Conservation (phyloP, 2,797 vertebrate genomes). For the Antennarius maculatus region DNA sequence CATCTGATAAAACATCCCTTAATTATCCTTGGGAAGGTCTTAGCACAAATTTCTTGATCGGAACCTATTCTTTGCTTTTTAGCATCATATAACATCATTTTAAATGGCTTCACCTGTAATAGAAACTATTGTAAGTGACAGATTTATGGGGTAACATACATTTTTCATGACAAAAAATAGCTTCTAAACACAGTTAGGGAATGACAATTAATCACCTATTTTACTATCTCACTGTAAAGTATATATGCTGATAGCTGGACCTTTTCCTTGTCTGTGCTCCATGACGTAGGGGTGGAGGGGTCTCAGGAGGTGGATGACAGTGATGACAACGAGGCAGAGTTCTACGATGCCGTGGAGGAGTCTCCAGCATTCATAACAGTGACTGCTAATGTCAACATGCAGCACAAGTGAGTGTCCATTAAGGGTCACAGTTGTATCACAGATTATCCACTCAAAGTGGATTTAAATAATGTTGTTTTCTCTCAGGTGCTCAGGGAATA, state of each 20-base stretch:
- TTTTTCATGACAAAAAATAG: too few species aligned
- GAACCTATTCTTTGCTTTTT: too few species aligned
- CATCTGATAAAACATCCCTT: too few species aligned
- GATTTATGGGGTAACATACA: too few species aligned
- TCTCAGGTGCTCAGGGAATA: constrained; percentile 82
- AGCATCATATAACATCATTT: too few species aligned
- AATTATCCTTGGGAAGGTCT: too few species aligned
- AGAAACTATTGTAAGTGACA: too few species aligned
- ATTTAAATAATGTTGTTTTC: constrained; percentile 21
- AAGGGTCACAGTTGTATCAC: neutral
- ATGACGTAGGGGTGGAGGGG: constrained; percentile 76
- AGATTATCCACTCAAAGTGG: constrained; percentile 4
- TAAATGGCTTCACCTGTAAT: too few species aligned
- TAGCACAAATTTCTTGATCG: too few species aligned
- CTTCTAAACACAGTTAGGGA: too few species aligned
- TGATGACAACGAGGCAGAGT: constrained; percentile 97
- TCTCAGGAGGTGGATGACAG: constrained; percentile 89
- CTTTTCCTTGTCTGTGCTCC: constrained; percentile 9
- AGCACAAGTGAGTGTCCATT: constrained; percentile 84
- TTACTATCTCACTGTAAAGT: too few species aligned
- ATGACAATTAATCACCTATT: too few species aligned
- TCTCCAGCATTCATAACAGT: constrained; percentile 94
- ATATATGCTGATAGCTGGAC: neutral
- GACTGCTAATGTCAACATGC: constrained; percentile 84
- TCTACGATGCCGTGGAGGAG: constrained; percentile 99